These are phyloP conservation scores for Drosophila jambulina DNA, from an alignment of 1,140 invertebrate species.

Conservation along the genomic window DNA sequence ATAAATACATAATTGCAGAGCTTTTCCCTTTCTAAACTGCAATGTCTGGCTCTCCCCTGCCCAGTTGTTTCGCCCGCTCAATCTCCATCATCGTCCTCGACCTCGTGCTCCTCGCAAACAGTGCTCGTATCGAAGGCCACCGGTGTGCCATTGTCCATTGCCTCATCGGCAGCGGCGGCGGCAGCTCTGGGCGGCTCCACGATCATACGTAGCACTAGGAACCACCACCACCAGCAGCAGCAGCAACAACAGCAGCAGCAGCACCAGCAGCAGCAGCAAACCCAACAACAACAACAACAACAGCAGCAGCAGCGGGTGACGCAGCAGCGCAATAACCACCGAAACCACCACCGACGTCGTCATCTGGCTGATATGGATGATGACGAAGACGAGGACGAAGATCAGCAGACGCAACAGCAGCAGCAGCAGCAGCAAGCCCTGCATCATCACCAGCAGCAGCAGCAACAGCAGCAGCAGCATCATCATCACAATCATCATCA, in stretches of 20 bases:
- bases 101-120: constrained; percentile 81
- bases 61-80: constrained; percentile 75
- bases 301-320: constrained; percentile 43
- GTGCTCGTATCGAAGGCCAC: constrained; percentile 79
- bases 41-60: neutral
- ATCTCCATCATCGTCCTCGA: constrained; percentile 79
- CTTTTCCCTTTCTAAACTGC: too few relatives aligned
- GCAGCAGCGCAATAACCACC: constrained; percentile 80
- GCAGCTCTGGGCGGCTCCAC: constrained; percentile 70
- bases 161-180: constrained; percentile 70
- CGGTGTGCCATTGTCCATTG: constrained; percentile 74
- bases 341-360: constrained; percentile 84
- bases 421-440: constrained; percentile 16
- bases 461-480: constrained; percentile 42
- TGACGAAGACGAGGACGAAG: constrained; percentile 71
- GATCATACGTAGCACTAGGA: constrained; percentile 80
- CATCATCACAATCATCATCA: constrained; percentile 60
- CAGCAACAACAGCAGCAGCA: constrained; percentile 40
- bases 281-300: constrained; percentile 53
- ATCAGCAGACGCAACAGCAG: constrained; percentile 43
- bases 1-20: neutral
- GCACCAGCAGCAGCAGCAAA: constrained; percentile 39
- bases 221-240: constrained; percentile 59
- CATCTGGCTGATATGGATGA: constrained; percentile 80
- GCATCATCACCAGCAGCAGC: constrained; percentile 19